phyloP scores from a whole-genome alignment of 2,113 vertebrate species.

The Pycnonotus jocosus region DNA sequence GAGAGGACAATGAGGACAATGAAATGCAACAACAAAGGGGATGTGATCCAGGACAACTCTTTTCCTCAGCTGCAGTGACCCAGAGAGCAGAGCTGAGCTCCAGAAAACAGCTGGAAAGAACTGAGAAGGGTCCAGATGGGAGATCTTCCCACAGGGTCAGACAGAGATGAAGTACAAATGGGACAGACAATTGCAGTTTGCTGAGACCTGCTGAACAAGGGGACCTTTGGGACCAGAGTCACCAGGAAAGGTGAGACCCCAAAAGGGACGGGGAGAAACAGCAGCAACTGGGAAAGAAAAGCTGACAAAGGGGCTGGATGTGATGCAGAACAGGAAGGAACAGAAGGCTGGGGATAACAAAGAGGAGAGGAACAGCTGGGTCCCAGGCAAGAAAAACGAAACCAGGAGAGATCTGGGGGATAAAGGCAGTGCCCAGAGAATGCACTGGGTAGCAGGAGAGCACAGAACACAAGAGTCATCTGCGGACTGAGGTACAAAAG shows the following conservation, averaged over 20 bases:
- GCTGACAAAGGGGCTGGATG: neutral
- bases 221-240: neutral
- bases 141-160: accelerated
- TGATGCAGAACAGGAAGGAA: neutral
- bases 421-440: neutral
- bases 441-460: neutral
- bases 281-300: neutral
- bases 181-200: neutral
- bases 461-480: neutral
- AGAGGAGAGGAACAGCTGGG: constrained; percentile 19
- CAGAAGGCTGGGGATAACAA: constrained; percentile 6
- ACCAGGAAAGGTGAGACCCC: neutral
- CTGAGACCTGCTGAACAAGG: neutral
- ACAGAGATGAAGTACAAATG: neutral
- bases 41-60: neutral
- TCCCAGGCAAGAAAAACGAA: neutral
- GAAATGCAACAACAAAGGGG: neutral
- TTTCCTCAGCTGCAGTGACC: accelerated
- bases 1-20: neutral
- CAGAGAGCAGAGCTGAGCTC: neutral
- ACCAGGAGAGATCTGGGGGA: neutral
- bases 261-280: neutral
- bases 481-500: neutral
- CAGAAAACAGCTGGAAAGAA: neutral
- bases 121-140: neutral